These are phyloP conservation scores for Phoronis australis DNA, from an alignment of 2,888 invertebrate genomes.

Conservation along the genomic window DNA sequence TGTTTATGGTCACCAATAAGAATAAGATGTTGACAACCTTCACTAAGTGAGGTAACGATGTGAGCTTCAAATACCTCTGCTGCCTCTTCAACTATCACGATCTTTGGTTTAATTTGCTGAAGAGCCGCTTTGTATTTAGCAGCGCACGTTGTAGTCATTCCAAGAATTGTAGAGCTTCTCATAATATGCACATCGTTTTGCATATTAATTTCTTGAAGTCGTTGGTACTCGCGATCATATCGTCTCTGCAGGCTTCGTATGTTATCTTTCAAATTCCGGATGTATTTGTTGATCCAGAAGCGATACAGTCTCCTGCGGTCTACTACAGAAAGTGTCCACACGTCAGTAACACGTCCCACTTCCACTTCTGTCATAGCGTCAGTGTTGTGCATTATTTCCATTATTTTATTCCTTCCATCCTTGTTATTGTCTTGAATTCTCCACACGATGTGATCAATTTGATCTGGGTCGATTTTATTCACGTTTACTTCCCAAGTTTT, in stretches of 20 bases:
- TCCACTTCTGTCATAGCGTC: constrained; percentile 29
- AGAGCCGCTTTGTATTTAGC: constrained; percentile 37
- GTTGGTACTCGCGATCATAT: constrained; percentile 15
- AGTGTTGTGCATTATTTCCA: constrained; percentile 14
- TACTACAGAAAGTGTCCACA: constrained; percentile 28
- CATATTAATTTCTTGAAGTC: constrained; percentile 17
- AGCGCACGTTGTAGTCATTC: constrained; percentile 49
- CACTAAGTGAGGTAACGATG: constrained; percentile 70
- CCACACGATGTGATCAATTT: too few relatives aligned
- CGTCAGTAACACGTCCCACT: constrained; percentile 18
- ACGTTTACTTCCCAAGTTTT: too few relatives aligned
- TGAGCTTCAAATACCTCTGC: constrained; percentile 83
- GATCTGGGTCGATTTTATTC: too few relatives aligned
- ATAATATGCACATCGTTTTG: constrained; percentile 31
- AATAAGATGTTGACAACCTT: constrained; percentile 72
- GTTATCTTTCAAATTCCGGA: constrained; percentile 12
- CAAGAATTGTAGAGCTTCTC: constrained; percentile 29
- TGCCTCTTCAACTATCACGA: constrained; percentile 73
- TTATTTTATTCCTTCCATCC: constrained; percentile 8
- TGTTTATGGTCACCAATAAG: constrained; percentile 83
- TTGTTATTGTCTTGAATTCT: constrained; percentile 15
- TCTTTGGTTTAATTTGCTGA: constrained; percentile 41
- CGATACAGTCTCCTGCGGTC: constrained; percentile 55
- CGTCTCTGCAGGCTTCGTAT: constrained; percentile 12
- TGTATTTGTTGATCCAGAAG: constrained; percentile 38